Evolutionary conservation across 2,888 invertebrate genomes (phyloP), one percentile per base, ranked within the genome.

Genomic region (Aproaerema taeniolella): DNA sequence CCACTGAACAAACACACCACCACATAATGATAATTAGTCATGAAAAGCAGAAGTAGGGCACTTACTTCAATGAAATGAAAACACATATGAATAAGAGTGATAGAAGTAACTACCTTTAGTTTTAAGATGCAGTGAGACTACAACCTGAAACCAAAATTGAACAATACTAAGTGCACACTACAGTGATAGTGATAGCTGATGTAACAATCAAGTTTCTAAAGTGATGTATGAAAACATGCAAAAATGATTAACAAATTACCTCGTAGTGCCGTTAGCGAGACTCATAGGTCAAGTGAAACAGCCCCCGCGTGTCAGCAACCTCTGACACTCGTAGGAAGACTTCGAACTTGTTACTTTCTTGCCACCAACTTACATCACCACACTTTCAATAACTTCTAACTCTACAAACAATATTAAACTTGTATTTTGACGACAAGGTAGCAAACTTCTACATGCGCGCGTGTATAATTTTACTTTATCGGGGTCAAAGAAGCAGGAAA

Each of bases 331-430:
- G 20, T 17, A 25, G 24, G 14, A 29, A 33, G 29, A 31, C 32
- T 12, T 35, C 25, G 32, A 42, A 31, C 11, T 41, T 45, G 45
- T 39, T 46, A 41, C 29, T 36, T 50, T 49, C 49, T 55, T 54
- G 52, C 49, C 53, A 41, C 29, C 36, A 51, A 50, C 49, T 55
- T 54, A 53, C 49, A 54, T 54, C 52, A 51, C 50, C 46, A 38
- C 39, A 38, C 16, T 35, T 38, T 37, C 25, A 32, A 39, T 38
- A 30, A 25, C n/a, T n/a, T n/a, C n/a, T n/a, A n/a, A n/a, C n/a
- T n/a, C n/a, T n/a, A n/a, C n/a, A n/a, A n/a, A n/a, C n/a, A n/a
- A n/a, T n/a, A n/a, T n/a, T n/a, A n/a, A n/a, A n/a, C n/a, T n/a
- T n/a, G n/a, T n/a, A n/a, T n/a, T n/a, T n/a, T n/a, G n/a, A n/a